Percentiles rank a stretch among this genome's conserved stretches.
phyloP scores from a whole-genome alignment of 1,140 invertebrate genomes.

The Coelopa frigida region DNA sequence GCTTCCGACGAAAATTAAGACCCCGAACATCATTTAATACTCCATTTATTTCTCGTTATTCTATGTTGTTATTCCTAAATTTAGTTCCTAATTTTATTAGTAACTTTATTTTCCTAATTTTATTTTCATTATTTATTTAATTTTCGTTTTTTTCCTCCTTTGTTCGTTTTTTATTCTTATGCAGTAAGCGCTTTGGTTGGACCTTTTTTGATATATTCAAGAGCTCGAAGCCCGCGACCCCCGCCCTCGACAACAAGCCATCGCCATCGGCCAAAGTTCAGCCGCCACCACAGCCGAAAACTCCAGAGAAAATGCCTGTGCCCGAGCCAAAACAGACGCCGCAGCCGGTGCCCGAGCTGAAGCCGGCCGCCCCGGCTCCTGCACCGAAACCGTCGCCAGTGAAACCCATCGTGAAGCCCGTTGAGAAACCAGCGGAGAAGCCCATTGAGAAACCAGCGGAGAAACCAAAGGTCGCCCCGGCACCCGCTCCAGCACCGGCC shows the following conservation, averaged over 20 bases:
- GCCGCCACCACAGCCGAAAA: slow-evolving; percentile 8
- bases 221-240: slow-evolving; percentile 20
- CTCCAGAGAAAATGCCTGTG: neutral
- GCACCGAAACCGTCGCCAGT: slow-evolving; percentile 7
- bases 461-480: slow-evolving; percentile 1
- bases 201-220: slow-evolving; percentile 28
- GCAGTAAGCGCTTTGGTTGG: slow-evolving; percentile 42
- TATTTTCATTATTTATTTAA: slow-evolving; percentile 7
- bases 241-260: slow-evolving; percentile 33
- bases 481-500: neutral
- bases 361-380: neutral
- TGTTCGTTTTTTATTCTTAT: slow-evolving; percentile 12
- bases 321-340: slow-evolving; percentile 11
- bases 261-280: slow-evolving; percentile 5
- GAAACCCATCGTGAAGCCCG: slow-evolving; percentile 1
- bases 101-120: slow-evolving; percentile 11
- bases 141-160: slow-evolving; percentile 15
- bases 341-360: slow-evolving; percentile 1
- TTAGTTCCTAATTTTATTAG: slow-evolving; percentile 15
- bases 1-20: too few relatives aligned
- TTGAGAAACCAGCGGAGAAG: neutral
- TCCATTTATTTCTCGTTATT: neutral
- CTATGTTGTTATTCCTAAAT: slow-evolving; percentile 1
- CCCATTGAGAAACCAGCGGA: neutral
- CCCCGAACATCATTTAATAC: slow-evolving; percentile 1